Conservation (phyloP, 1,140 invertebrate species). For the Drosophila jambulina region DNA sequence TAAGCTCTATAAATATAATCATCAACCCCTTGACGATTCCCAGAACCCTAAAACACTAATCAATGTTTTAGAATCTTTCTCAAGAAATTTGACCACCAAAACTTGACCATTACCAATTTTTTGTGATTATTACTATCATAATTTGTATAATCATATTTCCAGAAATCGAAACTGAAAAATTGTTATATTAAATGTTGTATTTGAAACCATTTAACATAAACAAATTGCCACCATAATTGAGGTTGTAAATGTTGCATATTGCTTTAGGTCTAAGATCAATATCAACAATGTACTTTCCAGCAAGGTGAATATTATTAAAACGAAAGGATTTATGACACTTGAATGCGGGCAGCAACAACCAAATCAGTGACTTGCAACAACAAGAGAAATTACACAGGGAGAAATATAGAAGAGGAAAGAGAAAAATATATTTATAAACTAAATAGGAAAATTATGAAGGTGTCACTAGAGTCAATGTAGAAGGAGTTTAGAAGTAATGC, state of each 20-base stretch:
- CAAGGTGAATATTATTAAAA: conserved; percentile 78
- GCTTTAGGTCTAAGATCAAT: conserved; percentile 7
- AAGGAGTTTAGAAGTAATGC: not conserved
- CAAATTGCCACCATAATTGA: conserved; percentile 36
- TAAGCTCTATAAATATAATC: conserved; percentile 4
- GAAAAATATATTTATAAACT: not conserved
- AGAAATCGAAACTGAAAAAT: not conserved
- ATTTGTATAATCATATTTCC: not conserved
- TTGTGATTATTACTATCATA: conserved; percentile 6
- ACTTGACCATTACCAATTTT: not conserved
- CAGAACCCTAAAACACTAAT: conserved; percentile 15
- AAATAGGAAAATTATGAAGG: not conserved
- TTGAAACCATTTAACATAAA: not conserved
- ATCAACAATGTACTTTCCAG: conserved; percentile 6
- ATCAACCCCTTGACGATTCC: not conserved
- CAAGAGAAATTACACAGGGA: conserved; percentile 23
- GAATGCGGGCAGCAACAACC: conserved; percentile 60
- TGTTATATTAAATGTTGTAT: not conserved
- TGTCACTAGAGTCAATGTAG: no score
- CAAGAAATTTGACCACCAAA: conserved; percentile 3
- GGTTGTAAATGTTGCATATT: conserved; percentile 17
- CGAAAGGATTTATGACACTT: conserved; percentile 79
- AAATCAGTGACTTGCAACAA: conserved; percentile 24
- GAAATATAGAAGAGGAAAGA: not conserved
- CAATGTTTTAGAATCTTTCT: conserved; percentile 8